Evolutionary conservation across 2,113 vertebrate genomes (phyloP).

Genomic region (Grantiella picta): DNA sequence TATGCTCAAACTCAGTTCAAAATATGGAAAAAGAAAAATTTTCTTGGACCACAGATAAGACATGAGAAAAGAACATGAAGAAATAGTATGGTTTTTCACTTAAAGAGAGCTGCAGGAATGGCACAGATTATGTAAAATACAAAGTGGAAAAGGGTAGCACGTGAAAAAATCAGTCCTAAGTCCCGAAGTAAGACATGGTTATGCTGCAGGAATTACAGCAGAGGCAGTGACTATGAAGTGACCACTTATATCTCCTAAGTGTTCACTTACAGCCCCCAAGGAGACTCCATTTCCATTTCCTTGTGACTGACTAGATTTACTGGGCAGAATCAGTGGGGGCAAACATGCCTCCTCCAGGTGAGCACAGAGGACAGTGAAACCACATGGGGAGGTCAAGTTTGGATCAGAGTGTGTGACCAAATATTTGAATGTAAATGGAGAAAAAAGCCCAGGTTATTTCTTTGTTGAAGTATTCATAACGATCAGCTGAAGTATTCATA

Average conservation of each 20-base stretch:
- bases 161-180: neutral
- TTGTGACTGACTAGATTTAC: neutral
- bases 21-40: neutral
- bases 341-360: neutral
- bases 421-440: neutral
- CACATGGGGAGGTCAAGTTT: neutral
- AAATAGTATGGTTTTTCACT: neutral
- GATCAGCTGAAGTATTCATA: neutral
- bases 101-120: neutral
- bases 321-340: neutral
- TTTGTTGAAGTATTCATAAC: neutral
- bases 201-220: neutral
- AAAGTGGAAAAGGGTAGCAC: neutral
- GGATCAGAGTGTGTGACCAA: neutral
- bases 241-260: neutral
- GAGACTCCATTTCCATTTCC: neutral
- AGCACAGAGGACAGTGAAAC: neutral
- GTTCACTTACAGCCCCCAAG: neutral
- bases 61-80: neutral
- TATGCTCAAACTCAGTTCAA: neutral
- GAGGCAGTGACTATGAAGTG: neutral
- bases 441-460: neutral
- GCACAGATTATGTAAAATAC: neutral
- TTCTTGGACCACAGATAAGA: neutral
- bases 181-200: neutral